Evolutionary conservation across 2,113 vertebrate genomes (phyloP).

Genomic region (Petroica traversi): DNA sequence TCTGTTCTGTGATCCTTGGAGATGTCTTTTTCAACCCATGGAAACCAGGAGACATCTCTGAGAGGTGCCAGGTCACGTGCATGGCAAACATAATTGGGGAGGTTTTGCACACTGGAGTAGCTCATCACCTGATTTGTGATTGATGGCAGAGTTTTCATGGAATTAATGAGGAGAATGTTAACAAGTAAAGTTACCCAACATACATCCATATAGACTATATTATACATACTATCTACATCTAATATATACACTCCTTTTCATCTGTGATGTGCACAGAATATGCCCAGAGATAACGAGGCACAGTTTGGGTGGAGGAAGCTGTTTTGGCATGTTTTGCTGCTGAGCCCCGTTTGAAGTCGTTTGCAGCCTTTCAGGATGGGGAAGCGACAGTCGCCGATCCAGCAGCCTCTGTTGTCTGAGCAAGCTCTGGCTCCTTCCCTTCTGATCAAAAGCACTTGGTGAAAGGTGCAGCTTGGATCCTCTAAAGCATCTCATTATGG

Average conservation of each 20-base stretch:
- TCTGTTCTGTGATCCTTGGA: background rate
- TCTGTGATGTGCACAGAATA: background rate
- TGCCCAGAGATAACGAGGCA: background rate
- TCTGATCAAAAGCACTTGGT: slow-evolving; percentile 54
- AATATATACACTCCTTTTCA: background rate
- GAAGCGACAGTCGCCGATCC: background rate
- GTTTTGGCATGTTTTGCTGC: background rate
- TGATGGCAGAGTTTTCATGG: background rate
- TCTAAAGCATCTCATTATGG: slow-evolving; percentile 71
- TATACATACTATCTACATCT: background rate
- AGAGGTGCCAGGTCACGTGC: background rate
- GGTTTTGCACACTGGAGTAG: background rate
- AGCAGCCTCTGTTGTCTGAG: background rate
- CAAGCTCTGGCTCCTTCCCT: background rate
- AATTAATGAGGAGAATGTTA: background rate
- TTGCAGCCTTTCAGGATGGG: background rate
- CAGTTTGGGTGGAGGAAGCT: background rate
- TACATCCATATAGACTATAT: background rate
- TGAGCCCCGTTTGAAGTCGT: background rate
- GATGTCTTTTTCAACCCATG: background rate
- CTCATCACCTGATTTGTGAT: background rate
- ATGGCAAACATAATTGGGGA: background rate
- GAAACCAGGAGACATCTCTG: background rate
- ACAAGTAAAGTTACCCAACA: background rate
- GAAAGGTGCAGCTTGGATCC: slow-evolving; percentile 55